A percentile compares a stretch with the other conserved stretches of the same genome.
These are phyloP conservation scores for Drosophila tanythrix DNA, from an alignment of 2,888 invertebrate genomes.

Conservation along the genomic window DNA sequence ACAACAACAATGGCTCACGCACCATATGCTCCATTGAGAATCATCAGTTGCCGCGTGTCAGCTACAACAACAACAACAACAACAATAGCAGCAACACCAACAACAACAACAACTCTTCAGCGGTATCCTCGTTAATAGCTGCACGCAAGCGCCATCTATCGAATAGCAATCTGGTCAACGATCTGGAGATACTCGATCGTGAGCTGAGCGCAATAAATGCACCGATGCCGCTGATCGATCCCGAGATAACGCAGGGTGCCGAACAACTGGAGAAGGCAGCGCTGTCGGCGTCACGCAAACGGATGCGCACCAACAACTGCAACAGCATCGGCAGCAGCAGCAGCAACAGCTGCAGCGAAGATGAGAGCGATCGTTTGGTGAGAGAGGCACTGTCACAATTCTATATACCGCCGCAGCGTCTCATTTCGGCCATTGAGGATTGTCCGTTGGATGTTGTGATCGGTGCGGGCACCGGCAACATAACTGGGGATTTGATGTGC, in stretches of 20 bases:
- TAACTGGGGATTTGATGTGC: not conserved
- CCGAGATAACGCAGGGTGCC: conserved; percentile 85
- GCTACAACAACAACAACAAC: conserved; percentile 26
- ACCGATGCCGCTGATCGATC: conserved; percentile 85
- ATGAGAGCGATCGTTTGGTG: conserved; percentile 88
- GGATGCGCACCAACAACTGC: conserved; percentile 82
- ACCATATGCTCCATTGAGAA: conserved; percentile 71
- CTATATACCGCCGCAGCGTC: conserved; percentile 89
- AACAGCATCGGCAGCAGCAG: conserved; percentile 21
- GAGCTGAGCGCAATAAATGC: conserved; percentile 85
- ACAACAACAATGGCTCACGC: conserved; percentile 51
- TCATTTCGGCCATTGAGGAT: conserved; percentile 89
- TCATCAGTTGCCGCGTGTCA: conserved; percentile 55
- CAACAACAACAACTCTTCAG: conserved; percentile 5
- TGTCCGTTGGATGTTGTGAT: conserved; percentile 84
- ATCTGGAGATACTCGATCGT: conserved; percentile 85
- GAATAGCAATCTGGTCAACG: conserved; percentile 84
- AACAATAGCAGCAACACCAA: conserved; percentile 3
- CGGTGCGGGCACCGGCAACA: conserved; percentile 27
- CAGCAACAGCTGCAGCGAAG: conserved; percentile 84
- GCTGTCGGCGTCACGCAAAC: conserved; percentile 83
- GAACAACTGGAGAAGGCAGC: conserved; percentile 84
- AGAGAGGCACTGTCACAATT: conserved; percentile 90
- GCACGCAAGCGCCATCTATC: conserved; percentile 80
- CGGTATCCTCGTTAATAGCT: conserved; percentile 14